Conservation (phyloP, 2,113 vertebrate genomes). For the Odontophorus gujanensis region DNA sequence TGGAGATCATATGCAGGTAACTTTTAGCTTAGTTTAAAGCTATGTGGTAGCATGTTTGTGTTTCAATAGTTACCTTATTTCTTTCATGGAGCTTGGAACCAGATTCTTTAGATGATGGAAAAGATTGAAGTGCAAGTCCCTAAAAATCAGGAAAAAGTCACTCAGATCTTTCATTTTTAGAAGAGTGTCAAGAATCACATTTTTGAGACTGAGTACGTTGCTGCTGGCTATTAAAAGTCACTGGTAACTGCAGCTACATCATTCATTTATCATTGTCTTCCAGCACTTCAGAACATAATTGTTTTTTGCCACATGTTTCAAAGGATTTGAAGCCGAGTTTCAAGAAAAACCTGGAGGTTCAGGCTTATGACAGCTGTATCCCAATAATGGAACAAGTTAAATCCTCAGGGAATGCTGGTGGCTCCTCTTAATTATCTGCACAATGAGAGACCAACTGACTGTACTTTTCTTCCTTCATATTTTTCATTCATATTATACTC, state of each 20-base stretch:
- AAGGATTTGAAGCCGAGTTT: neutral
- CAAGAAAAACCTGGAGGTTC: neutral
- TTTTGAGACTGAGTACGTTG: neutral
- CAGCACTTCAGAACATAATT: constrained; percentile 3
- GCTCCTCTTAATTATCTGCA: constrained; percentile 13
- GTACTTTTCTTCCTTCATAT: neutral
- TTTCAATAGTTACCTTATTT: neutral
- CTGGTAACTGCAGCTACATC: neutral
- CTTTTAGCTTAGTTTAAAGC: neutral
- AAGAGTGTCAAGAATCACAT: neutral
- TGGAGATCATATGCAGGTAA: neutral
- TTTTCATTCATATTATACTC: neutral
- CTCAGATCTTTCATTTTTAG: neutral
- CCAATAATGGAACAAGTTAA: neutral
- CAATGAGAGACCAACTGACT: neutral
- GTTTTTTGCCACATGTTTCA: neutral
- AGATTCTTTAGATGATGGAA: neutral
- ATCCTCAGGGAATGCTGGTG: neutral
- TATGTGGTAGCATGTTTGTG: neutral
- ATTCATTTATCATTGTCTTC: constrained; percentile 26
- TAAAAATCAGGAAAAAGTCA: neutral
- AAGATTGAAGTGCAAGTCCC: neutral
- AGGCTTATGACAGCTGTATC: neutral
- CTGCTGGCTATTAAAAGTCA: constrained; percentile 3
- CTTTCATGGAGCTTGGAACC: neutral